These are phyloP conservation scores for Gymnarchus niloticus DNA, from an alignment of 2,113 vertebrate species.

Conservation along the genomic window DNA sequence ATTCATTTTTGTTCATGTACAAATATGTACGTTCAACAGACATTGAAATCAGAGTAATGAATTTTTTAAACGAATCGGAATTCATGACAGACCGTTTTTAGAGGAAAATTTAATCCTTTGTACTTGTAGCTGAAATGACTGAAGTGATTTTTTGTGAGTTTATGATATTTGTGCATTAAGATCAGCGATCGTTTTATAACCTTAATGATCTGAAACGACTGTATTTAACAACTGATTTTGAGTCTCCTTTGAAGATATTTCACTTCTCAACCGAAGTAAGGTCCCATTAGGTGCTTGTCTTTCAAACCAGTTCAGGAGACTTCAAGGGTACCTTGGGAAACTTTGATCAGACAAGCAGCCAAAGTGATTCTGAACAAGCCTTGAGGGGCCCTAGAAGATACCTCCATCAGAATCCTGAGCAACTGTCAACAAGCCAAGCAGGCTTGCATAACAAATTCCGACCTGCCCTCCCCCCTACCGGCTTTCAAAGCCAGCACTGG, in stretches of 20 bases:
- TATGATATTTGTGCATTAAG: not conserved
- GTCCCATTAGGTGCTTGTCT: slow-evolving; percentile 26
- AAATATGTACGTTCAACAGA: not conserved
- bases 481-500: not conserved
- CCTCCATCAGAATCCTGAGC: slow-evolving; percentile 39
- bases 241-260: not conserved
- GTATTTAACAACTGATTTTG: not conserved
- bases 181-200: not conserved
- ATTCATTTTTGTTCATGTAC: too few relatives aligned
- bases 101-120: not conserved
- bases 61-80: not conserved
- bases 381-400: slow-evolving; percentile 31
- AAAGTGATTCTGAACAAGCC: slow-evolving; percentile 22
- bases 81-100: not conserved
- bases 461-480: not conserved
- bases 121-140: not conserved
- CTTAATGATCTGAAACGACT: not conserved
- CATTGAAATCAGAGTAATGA: not conserved
- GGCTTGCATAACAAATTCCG: slow-evolving; percentile 27
- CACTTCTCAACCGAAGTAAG: not conserved
- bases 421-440: slow-evolving; percentile 15
- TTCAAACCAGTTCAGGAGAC: slow-evolving; percentile 18
- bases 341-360: slow-evolving; percentile 16
- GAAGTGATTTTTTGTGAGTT: not conserved
- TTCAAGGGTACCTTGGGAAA: slow-evolving; percentile 20